Percentiles rank a stretch among this genome's conserved stretches.
Conservation (phyloP, 2,113 vertebrate genomes). For the Etheostoma spectabile region DNA sequence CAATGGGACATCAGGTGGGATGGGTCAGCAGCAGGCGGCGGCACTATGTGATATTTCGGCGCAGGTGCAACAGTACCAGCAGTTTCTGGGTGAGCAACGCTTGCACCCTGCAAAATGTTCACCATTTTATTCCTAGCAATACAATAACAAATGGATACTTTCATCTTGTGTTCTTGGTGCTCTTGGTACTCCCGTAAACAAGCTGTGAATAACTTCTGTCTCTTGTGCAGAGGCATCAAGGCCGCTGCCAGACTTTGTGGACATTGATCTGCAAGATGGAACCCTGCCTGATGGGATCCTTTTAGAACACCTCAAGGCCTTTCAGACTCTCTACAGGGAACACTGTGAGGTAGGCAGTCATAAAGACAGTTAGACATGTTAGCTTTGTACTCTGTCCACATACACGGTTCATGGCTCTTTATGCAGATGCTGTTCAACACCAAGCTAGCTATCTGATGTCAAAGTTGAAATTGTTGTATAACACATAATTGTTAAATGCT, state of each 20-base stretch:
- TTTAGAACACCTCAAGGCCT: constrained; percentile 87
- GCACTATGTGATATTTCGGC: constrained; percentile 90
- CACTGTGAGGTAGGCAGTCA: constrained; percentile 90
- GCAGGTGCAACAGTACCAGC: constrained; percentile 94
- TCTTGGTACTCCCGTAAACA: neutral
- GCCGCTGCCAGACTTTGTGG: constrained; percentile 88
- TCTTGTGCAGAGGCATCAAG: constrained; percentile 85
- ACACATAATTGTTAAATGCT: neutral
- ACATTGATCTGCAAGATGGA: constrained; percentile 87
- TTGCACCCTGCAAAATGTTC: neutral
- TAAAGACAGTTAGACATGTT: neutral
- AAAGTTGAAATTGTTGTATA: neutral
- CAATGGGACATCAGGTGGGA: constrained; percentile 86
- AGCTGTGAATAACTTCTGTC: neutral
- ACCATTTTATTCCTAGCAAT: neutral
- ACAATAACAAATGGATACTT: neutral
- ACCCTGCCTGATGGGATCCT: constrained; percentile 87
- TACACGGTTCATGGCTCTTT: neutral
- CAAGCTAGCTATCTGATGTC: neutral
- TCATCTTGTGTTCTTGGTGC: neutral
- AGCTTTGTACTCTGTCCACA: neutral
- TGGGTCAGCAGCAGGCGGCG: constrained; percentile 83
- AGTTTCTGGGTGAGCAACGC: constrained; percentile 89
- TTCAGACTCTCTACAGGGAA: constrained; percentile 91
- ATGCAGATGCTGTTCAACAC: neutral